A percentile compares a stretch with the other conserved stretches of the same genome.
These are phyloP conservation scores for Leucosticte australis DNA, from an alignment of 2,113 vertebrate genomes.

Conservation along the genomic window DNA sequence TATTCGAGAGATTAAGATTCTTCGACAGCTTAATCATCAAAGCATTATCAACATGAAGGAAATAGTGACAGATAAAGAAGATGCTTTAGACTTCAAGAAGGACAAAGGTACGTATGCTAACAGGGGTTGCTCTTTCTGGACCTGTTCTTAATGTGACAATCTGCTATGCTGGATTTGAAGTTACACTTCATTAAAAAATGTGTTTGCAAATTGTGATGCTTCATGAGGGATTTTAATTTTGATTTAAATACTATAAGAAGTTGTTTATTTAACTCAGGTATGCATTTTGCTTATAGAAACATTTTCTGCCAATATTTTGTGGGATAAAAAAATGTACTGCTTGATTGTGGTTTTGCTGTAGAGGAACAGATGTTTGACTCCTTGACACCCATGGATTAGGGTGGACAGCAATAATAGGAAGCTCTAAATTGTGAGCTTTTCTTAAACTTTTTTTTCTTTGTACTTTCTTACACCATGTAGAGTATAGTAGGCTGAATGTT, in stretches of 20 bases:
- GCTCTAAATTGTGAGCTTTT: background rate
- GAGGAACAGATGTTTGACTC: background rate
- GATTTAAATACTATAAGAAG: background rate
- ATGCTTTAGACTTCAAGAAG: conserved; percentile 87
- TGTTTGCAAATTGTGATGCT: background rate
- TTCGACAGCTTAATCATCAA: conserved; percentile 84
- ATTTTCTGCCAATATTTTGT: background rate
- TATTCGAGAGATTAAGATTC: conserved; percentile 87
- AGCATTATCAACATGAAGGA: conserved; percentile 91
- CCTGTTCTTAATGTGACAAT: background rate
- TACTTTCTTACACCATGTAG: background rate
- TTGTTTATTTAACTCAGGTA: background rate
- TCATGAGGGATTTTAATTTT: background rate
- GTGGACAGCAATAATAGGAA: background rate
- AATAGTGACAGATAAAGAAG: conserved; percentile 87
- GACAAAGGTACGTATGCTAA: conserved; percentile 77
- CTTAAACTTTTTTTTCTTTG: background rate
- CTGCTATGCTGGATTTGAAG: background rate
- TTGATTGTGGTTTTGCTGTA: background rate
- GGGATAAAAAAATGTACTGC: background rate
- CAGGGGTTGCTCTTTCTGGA: background rate
- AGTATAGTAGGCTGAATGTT: background rate
- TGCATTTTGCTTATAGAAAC: background rate
- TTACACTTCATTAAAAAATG: background rate
- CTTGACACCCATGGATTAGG: background rate